Evolutionary conservation across 2,888 invertebrate genomes (phyloP).

Genomic region (Perizoma affinitatum): DNA sequence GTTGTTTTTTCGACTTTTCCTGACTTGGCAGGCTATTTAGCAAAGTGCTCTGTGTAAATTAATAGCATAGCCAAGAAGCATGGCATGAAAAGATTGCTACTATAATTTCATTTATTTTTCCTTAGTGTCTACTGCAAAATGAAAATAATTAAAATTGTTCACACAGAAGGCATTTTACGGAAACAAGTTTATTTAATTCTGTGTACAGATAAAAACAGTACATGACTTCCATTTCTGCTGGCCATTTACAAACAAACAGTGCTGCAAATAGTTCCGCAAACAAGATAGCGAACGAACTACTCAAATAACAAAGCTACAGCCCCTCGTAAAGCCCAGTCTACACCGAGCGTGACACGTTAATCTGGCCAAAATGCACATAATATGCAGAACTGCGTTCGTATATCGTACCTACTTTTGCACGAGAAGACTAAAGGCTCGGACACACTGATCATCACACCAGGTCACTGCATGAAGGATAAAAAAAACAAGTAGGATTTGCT

Average conservation of each 20-base stretch:
- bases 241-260: conserved; percentile 8
- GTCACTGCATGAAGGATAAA: too few species aligned
- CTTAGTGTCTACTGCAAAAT: too few species aligned
- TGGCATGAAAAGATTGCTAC: background rate
- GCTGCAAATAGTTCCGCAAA: conserved; percentile 13
- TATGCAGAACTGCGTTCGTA: too few species aligned
- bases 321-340: too few species aligned
- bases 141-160: too few species aligned
- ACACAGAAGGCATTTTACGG: too few species aligned
- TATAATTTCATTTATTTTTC: too few species aligned
- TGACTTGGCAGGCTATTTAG: conserved; percentile 13
- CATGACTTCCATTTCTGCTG: conserved; percentile 6
- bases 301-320: conserved; percentile 2
- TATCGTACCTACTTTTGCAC: too few species aligned
- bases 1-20: conserved; percentile 19
- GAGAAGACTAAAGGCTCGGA: too few species aligned
- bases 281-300: conserved; percentile 11
- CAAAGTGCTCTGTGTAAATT: conserved; percentile 10
- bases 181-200: background rate
- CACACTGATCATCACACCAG: too few species aligned
- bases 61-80: conserved; percentile 7
- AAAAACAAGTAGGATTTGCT: too few species aligned
- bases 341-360: background rate
- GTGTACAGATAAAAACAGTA: background rate
- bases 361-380: background rate